Evolutionary conservation across 2,797 vertebrate genomes (phyloP), one percentile per base, ranked within the genome.

Genomic region (Dermochelys coriacea): DNA sequence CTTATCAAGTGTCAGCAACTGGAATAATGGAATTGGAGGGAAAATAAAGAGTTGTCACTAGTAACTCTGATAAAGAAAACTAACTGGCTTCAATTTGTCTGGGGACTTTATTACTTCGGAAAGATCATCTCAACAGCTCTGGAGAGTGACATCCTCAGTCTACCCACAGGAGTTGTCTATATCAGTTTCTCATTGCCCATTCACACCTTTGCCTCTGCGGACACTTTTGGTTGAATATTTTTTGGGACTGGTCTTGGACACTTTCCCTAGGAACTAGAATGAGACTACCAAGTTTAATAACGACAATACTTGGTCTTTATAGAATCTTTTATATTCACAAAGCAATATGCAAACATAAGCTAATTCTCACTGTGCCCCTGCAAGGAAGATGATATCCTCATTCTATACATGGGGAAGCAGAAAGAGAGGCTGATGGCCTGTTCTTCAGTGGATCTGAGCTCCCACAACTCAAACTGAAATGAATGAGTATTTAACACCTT

Each of bases 131-230:
- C 54, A 59, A 84, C 29, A 31, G 37, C 80, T 19, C 27, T 19
- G 52, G 37, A 81, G 51, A 80, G 27, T 5, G 45, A 47, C 84
- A 82, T 10, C 49, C 37, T 8, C 50, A 47, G 37, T 34, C 25
- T 80, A 81, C 6, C 34, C 57, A 87, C 16, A 51, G 0, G 4
- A 61, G 0, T 14, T 86, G 27, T 74, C 50, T 37, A 90, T 16
- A 34, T 8, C 37, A 84, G 2, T 75, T 57, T 14, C 37, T 82
- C 80, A 25, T 79, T 83, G 27, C 79, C 21, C 5, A 71, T 18
- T 74, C 2, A 1, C 68, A 15, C n/a, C 11, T 80, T 37, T 83
- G 2, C n/a, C 4, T 16, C 21, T 79, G 59, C 29, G 57, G 1
- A 0, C 25, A 6, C 1, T 68, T 68, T 68, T 68, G 75, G 2